phyloP scores from a whole-genome alignment of 2,113 vertebrate genomes.

The Urocolius indicus region DNA sequence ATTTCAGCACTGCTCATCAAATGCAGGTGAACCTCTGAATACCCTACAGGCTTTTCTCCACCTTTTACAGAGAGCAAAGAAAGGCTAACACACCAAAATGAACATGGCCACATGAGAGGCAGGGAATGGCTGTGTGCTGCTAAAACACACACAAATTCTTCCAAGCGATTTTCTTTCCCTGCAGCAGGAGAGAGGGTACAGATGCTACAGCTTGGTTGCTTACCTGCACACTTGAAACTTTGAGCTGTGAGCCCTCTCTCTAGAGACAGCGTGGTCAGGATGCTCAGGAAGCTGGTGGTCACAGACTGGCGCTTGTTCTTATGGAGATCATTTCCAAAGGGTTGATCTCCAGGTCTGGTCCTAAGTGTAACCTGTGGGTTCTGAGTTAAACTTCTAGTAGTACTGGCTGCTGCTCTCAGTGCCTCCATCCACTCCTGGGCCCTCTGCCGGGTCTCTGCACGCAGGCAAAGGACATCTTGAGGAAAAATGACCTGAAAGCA shows the following conservation, averaged over 20 bases:
- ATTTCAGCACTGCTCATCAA: not conserved
- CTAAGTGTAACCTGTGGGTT: constrained; percentile 83
- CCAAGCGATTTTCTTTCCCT: not conserved
- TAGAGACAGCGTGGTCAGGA: constrained; percentile 91
- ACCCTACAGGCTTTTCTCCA: not conserved
- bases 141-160: not conserved
- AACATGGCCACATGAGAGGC: not conserved
- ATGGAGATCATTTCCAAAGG: constrained; percentile 57
- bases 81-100: not conserved
- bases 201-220: not conserved
- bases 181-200: not conserved
- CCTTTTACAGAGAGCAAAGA: not conserved
- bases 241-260: constrained; percentile 96
- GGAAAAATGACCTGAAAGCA: constrained; percentile 91
- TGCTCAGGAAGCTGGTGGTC: constrained; percentile 96
- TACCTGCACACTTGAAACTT: constrained; percentile 98
- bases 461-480: constrained; percentile 86
- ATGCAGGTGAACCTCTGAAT: not conserved
- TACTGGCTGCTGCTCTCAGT: constrained; percentile 80
- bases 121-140: not conserved
- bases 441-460: constrained; percentile 84
- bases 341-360: constrained; percentile 78
- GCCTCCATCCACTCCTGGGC: constrained; percentile 92
- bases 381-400: constrained; percentile 73
- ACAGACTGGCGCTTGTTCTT: constrained; percentile 92